These are phyloP conservation scores for Oreonectes daqikongensis DNA, from an alignment of 2,797 vertebrate species.

Conservation along the genomic window DNA sequence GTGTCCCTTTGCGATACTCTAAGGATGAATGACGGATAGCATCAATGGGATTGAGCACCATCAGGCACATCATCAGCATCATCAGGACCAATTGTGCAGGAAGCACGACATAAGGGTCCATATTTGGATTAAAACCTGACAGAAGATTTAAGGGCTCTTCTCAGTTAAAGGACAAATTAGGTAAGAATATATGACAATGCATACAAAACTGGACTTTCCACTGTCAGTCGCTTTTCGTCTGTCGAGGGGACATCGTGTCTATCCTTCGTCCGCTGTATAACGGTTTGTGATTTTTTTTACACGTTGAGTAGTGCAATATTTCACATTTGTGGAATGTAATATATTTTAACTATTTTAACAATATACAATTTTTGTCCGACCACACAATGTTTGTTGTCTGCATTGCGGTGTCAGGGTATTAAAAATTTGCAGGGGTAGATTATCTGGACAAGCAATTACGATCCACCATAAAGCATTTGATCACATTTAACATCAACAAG, in stretches of 20 bases:
- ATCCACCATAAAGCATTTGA: background rate
- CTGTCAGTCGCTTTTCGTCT: too few species aligned
- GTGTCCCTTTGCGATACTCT: background rate
- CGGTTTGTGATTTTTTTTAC: background rate
- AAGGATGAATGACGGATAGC: constrained; percentile 16
- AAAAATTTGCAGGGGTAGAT: constrained; percentile 29
- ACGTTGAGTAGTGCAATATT: background rate
- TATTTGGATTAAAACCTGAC: background rate
- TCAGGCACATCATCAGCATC: constrained; percentile 34
- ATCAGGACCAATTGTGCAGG: constrained; percentile 37
- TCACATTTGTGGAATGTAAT: background rate
- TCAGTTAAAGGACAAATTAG: constrained; percentile 10
- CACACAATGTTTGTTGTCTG: constrained; percentile 10
- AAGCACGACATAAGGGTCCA: background rate
- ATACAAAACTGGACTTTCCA: too few species aligned
- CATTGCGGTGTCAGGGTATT: constrained; percentile 19
- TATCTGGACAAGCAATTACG: background rate
- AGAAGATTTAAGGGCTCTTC: constrained; percentile 7
- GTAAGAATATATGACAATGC: constrained; percentile 3
- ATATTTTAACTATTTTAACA: background rate
- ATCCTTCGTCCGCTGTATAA: background rate
- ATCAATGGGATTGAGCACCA: constrained; percentile 38
- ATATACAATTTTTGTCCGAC: background rate
- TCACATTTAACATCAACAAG: background rate
- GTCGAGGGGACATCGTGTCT: constrained; percentile 22